Evolutionary conservation across 2,113 vertebrate species (phyloP), one percentile per base, ranked within the genome.

Genomic region (Paraplagusia blochii): DNA sequence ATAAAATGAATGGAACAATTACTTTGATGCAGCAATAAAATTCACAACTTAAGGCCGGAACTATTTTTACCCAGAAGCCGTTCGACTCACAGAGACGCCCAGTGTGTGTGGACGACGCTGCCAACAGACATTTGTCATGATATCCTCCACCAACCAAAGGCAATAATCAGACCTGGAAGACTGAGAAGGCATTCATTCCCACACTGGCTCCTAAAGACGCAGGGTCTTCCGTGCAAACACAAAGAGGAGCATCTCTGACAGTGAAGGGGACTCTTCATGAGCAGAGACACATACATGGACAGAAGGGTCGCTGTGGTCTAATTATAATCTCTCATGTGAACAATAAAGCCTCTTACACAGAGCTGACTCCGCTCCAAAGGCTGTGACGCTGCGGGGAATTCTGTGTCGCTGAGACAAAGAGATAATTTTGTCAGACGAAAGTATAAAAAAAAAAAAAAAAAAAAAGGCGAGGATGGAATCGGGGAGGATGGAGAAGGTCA

Each of bases 321-420:
- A 83, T 78, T 84, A 80, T 82, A 83, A 66, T 35, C 49, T 43
- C 45, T 76, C 60, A 48, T 66, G 73, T 58, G 63, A 53, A 76
- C 81, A 78, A 85, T 80, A 62, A 85, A 73, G 82, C 45, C 35
- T 64, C 82, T 83, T 84, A 87, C 29, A 82, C 18, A 8, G 50
- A 65, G 67, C 40, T 63, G 59, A 76, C 56, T 48, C 46, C 18
- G 22, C 48, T 51, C 39, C 76, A 72, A 58, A 66, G 16, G 63
- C 56, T 55, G 18, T 49, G 63, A 65, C 35, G 11, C 69, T 33
- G 19, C 43, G 71, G 83, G 83, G 77, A 82, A 77, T 82, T 85
- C 72, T 69, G 34, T 58, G 63, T 56, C n/a, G 33, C 72, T 55
- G 46, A 66, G 68, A 91, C 86, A 90, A 88, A 89, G 86, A 83